Evolutionary conservation across 2,797 vertebrate species (phyloP).

Genomic region (Sebastes oblongus): DNA sequence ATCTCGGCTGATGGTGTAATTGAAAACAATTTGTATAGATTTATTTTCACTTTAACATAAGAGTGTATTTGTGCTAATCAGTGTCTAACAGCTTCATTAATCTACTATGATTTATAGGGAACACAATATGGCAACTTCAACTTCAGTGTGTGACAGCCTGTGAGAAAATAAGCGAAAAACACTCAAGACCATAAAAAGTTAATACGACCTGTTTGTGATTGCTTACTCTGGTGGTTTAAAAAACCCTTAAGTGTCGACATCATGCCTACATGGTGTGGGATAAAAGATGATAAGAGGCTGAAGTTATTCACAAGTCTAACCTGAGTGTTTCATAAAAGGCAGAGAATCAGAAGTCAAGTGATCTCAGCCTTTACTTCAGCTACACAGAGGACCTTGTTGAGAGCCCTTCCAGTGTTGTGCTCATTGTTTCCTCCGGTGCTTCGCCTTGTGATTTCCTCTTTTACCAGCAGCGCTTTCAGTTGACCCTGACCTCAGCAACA

Average conservation of each 20-base stretch:
- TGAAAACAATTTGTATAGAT: not conserved
- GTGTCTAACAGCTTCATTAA: not conserved
- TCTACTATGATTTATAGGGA: not conserved
- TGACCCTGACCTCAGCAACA: conserved; percentile 56
- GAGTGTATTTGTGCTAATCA: not conserved
- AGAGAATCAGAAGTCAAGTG: conserved; percentile 60
- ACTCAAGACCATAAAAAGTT: not conserved
- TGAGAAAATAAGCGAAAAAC: not conserved
- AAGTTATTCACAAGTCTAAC: conserved; percentile 48
- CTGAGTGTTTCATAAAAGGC: conserved; percentile 53
- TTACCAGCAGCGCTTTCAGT: conserved; percentile 43
- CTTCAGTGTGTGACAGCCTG: not conserved
- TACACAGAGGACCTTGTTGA: conserved; percentile 54
- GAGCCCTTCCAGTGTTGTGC: conserved; percentile 49
- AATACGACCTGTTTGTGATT: conserved; percentile 7
- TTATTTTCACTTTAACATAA: not conserved
- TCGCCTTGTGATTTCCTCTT: conserved; percentile 65
- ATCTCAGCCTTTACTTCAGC: conserved; percentile 63
- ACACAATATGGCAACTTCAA: not conserved
- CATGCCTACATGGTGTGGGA: conserved; percentile 22
- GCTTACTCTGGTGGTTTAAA: not conserved
- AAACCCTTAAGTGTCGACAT: conserved; percentile 18
- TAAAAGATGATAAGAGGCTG: conserved; percentile 55
- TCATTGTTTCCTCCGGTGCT: conserved; percentile 61
- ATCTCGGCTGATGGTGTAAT: not conserved